These are phyloP conservation scores for Euura lappo DNA, from an alignment of 1,140 invertebrate genomes.

Conservation along the genomic window DNA sequence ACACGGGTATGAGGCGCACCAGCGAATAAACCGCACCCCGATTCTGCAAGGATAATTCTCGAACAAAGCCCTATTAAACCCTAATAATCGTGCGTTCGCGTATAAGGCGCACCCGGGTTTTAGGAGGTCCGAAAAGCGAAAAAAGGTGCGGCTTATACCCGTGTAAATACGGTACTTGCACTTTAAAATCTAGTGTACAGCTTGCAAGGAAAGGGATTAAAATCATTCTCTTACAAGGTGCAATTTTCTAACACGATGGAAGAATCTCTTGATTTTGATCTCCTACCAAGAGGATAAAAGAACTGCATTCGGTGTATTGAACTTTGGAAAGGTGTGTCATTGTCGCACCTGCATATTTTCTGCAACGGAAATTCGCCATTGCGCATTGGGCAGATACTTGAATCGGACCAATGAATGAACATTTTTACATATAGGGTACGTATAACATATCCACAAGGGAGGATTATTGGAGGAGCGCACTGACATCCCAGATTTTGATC, in stretches of 20 bases:
- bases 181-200: no score
- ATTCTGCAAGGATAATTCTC: no score
- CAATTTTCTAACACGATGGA: not conserved
- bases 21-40: no score
- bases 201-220: no score
- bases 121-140: no score
- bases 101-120: no score
- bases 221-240: no score
- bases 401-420: not conserved
- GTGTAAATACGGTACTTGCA: no score
- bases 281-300: not conserved
- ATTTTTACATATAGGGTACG: not conserved
- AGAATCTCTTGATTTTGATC: not conserved
- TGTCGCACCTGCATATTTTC: not conserved
- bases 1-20: no score
- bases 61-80: no score
- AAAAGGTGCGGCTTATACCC: no score
- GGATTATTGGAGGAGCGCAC: slow-evolving; percentile 63
- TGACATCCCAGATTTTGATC: slow-evolving; percentile 89
- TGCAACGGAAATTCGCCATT: not conserved
- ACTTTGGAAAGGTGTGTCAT: not conserved
- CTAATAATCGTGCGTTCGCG: no score
- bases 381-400: not conserved
- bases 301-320: not conserved
- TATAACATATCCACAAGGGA: slow-evolving; percentile 12